Evolutionary conservation across 1,140 invertebrate genomes (phyloP), one percentile per base, ranked within the genome.

Genomic region (Drosophila auraria): DNA sequence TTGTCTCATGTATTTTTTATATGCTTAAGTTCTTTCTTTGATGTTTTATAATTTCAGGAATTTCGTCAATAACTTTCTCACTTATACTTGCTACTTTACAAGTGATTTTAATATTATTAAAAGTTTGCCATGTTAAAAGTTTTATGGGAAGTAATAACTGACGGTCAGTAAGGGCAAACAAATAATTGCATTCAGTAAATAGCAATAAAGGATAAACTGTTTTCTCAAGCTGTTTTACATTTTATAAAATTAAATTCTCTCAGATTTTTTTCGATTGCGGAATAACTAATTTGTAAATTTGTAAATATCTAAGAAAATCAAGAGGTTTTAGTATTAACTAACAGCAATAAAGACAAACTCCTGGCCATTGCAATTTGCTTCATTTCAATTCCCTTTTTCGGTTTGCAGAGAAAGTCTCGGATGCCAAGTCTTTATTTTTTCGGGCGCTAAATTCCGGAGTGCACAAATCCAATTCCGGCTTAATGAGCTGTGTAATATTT

Each of bases 401-500:
- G 23, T 5, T 49, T 62, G 30, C n/a, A 17, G 15, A 36, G 25
- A n/a, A 25, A 27, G 45, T 57, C 51, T 5, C 6, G 6, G 70
- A 12, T 79, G 83, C 79, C 82, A 86, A 87, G 33, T 23, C 14
- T 56, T 69, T 81, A 47, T 58, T 58, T 25, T 33, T 53, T 36
- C 11, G n/a, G 38, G 23, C 45, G 47, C 38, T 30, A 42, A 47
- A 63, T 38, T 78, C 57, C 50, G n/a, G 47, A 65, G 57, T 65
- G 63, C 53, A 63, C 64, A 78, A 89, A 69, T 83, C 77, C 84
- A 87, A 87, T 87, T 87, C 72, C 58, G 47, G 66, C 66, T 84
- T 89, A 87, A 87, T 87, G 83, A 89, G 83, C 83, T 89, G 81
- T 87, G 80, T 87, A 89, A 87, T 89, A 87, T 87, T 87, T 87